Evolutionary conservation across 2,797 vertebrate species (phyloP), one percentile per base, ranked within the genome.

Genomic region (Ctenochaetus hawaiiensis): DNA sequence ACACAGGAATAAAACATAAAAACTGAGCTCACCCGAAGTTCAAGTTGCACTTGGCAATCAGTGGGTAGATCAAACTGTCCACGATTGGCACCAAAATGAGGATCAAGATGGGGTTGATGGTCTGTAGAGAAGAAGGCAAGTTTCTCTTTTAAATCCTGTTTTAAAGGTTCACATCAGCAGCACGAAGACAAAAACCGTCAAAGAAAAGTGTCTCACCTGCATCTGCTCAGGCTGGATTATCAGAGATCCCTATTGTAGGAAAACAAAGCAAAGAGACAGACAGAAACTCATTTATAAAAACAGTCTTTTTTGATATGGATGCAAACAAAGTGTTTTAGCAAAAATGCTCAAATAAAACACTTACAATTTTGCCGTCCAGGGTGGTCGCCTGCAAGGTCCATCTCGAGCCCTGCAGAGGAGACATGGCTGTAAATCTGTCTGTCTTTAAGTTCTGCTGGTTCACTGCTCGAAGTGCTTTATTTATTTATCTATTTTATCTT

Each of bases 331-430:
- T 18, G 22, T 12, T 2, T 30, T 1, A 18, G 7, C 10, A 52
- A 18, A 49, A 44, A 9, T 6, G 2, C 2, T 9, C 12, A n/a
- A 53, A 6, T 30, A 1, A 69, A 34, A 18, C 23, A 96, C 98
- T 91, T 93, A 99, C 98, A 87, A 99, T 96, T 88, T 96, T 66
- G 2, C 98, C 98, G 23, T 94, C 47, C 98, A 99, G 98, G 11
- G 89, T 94, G 49, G 97, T 96, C 8, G 98, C 98, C 90, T 99
- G 98, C 37, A 99, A 91, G 0, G 98, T 99, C 98, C 98, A 99
- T 74, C 98, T 95, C n/a, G 98, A 99, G 5, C 97, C 97, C 98
- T 99, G 90, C 4, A 52, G 56, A 80, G 62, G 41, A 86, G 18
- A 80, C 23, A 56, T 44, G 30, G 16, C n/a, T 56, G 26, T 30